Base-by-base conservation (phyloP, 2,113 vertebrate species). In the Ellobius talpinus region DNA sequence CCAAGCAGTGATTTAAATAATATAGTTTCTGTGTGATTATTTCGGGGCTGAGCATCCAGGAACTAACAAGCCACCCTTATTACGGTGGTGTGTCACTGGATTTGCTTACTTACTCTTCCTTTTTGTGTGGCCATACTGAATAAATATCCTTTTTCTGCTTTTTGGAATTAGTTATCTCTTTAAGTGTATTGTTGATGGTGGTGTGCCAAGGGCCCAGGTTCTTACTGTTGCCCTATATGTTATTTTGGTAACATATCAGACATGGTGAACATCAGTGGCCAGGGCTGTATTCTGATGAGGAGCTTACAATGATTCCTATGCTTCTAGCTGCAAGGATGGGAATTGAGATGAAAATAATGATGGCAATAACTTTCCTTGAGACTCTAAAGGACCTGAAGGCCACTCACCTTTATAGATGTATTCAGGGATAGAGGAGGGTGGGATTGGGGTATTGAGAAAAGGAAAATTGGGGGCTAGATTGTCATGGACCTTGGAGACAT, bases 401-500 rank as follows among this genome's bases (percentile, higher is more conserved):
- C 55, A 17, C 55, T n/a, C 1, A 26, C 11, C 1, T 47, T 65
- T 82, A 31, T 10, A 14, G 63, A 36, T 13, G 26, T n/a, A 39
- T 36, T 85, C 16, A 23, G 16, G 21, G 39, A 72, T 70, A 42
- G 12, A 33, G 45, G 36, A 58, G 10, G 2, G 0, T 0, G 6
- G 79, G 47, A 0, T 12, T 47, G 5, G 26, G 10, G 36, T 19
- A 2, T 2, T 33, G 10, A 1, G 10, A 13, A n/a, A 42, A 76
- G 39, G 55, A 26, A 65, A 24, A 21, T 36, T 5, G 8, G 65
- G 45, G 6, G 47, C 36, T 55, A n/a, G 33, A 23, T n/a, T 29
- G 24, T 1, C 4, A 7, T n/a, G 52, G 55, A 23, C 42, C 17
- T 10, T 26, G 36, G 58, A 74, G 47, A 42, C 17, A 8, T 47